Evolutionary conservation across 2,113 vertebrate species (phyloP).

Genomic region (Prietella phreatophila): DNA sequence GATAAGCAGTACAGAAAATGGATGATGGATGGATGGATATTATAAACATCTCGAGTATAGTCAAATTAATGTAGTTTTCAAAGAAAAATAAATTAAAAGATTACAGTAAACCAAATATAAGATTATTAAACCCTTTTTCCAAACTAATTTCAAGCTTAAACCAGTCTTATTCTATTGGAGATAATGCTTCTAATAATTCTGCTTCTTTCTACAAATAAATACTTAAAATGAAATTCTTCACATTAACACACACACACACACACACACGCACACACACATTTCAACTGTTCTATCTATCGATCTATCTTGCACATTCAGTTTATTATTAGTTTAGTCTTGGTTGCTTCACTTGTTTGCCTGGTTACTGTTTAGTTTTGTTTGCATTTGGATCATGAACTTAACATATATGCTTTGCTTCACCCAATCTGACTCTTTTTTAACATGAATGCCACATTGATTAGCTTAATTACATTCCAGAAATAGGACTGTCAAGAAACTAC

Average conservation of each 20-base stretch:
- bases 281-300: not conserved
- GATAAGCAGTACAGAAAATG: too few species aligned
- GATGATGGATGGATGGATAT: too few species aligned
- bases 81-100: too few species aligned
- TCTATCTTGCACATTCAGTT: not conserved
- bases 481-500: not conserved
- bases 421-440: not conserved
- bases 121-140: not conserved
- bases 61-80: too few species aligned
- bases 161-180: not conserved
- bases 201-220: too few species aligned
- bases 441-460: not conserved
- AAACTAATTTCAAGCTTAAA: not conserved
- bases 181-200: not conserved
- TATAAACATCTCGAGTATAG: too few species aligned
- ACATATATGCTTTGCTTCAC: not conserved
- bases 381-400: not conserved
- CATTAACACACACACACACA: too few species aligned
- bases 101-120: not conserved
- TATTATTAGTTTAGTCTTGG: not conserved
- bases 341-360: not conserved
- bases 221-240: too few species aligned
- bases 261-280: too few species aligned
- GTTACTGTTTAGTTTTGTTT: not conserved
- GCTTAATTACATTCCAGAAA: not conserved